These are phyloP conservation scores for Oscheius sp. DNA, from an alignment of 1,140 invertebrate genomes.

Conservation along the genomic window DNA sequence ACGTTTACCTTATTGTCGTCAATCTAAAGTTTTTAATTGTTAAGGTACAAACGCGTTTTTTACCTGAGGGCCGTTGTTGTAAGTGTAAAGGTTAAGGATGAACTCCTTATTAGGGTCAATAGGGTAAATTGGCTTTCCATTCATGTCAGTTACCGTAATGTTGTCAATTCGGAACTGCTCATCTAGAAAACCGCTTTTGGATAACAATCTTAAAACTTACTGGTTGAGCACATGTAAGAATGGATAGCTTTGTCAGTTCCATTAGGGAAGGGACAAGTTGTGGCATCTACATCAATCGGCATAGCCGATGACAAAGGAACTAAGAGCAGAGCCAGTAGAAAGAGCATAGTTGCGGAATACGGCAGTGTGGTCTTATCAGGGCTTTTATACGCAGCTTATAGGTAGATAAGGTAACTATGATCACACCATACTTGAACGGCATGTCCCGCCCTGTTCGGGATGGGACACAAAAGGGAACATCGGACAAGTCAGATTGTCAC, in stretches of 20 bases:
- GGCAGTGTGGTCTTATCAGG: too few relatives aligned
- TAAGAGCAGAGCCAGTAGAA: too few relatives aligned
- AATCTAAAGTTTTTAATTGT: conserved; percentile 23
- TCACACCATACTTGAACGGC: too few relatives aligned
- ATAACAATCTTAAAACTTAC: conserved; percentile 5
- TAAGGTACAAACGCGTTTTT: not conserved
- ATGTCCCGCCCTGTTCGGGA: too few relatives aligned
- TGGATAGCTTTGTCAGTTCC: conserved; percentile 26
- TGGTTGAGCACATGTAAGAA: conserved; percentile 26
- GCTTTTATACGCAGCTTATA: too few relatives aligned
- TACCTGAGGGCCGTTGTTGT: conserved; percentile 31
- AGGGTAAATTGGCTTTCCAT: conserved; percentile 35
- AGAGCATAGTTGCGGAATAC: too few relatives aligned
- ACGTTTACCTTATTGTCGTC: conserved; percentile 38
- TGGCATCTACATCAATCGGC: too few relatives aligned
- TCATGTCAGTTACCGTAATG: conserved; percentile 22
- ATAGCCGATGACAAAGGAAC: too few relatives aligned
- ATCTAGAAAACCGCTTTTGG: not conserved
- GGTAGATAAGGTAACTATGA: too few relatives aligned
- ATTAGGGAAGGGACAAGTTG: conserved; percentile 39
- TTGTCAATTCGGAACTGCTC: conserved; percentile 25
- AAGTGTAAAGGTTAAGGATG: conserved; percentile 35
- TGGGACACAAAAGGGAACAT: too few relatives aligned
- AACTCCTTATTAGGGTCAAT: conserved; percentile 32
- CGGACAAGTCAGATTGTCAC: too few relatives aligned